These are phyloP conservation scores for Chrysochloris asiatica DNA, from an alignment of 2,113 vertebrate species.

Conservation along the genomic window DNA sequence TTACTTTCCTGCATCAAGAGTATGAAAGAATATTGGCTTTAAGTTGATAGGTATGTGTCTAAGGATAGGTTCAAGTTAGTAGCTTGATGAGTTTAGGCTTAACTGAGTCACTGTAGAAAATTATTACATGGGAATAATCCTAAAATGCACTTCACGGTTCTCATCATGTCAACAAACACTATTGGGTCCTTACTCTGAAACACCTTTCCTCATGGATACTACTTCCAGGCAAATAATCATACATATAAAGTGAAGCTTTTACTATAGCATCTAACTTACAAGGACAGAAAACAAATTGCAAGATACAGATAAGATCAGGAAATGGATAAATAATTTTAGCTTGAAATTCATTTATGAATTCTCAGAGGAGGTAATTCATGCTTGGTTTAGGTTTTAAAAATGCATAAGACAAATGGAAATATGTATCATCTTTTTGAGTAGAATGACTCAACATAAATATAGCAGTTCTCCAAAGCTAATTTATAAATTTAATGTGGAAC, in stretches of 20 bases:
- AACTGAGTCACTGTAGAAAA: neutral
- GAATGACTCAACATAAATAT: neutral
- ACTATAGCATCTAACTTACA: neutral
- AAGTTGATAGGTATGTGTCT: neutral
- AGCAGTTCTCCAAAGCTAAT: neutral
- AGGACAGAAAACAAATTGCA: neutral
- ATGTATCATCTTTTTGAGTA: neutral
- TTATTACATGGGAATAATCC: neutral
- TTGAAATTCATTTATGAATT: constrained; percentile 3
- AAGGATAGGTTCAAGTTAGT: neutral
- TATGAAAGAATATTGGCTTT: neutral
- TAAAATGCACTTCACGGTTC: neutral
- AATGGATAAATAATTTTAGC: neutral
- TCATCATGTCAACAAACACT: neutral
- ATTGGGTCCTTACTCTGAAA: neutral
- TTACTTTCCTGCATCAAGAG: neutral
- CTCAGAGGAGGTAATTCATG: too few relatives aligned
- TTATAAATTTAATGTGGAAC: neutral
- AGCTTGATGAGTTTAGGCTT: neutral
- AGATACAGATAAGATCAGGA: neutral
- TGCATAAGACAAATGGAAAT: neutral
- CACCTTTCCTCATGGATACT: neutral
- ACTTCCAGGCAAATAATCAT: neutral
- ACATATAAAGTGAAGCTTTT: neutral
- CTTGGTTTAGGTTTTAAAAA: too few relatives aligned